phyloP scores from a whole-genome alignment of 2,797 vertebrate genomes.

The Eulemur rubriventer region DNA sequence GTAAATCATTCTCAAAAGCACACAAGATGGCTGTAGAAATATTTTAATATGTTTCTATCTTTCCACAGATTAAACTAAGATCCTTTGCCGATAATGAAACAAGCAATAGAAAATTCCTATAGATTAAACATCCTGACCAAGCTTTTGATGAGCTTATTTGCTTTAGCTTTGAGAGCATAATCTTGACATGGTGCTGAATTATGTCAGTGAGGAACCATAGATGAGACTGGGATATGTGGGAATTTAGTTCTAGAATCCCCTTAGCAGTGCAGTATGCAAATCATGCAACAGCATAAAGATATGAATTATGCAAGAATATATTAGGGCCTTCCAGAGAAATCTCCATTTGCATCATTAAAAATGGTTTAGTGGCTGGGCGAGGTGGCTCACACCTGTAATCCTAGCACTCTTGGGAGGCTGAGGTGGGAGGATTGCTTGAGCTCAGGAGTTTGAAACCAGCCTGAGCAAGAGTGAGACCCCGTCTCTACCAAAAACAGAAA shows the following conservation, averaged over 20 bases:
- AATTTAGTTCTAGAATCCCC: conserved; percentile 16
- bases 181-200: neutral
- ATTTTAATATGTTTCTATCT: neutral
- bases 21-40: conserved; percentile 13
- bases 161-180: neutral
- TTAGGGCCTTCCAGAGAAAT: neutral
- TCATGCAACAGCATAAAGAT: neutral
- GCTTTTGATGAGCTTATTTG: neutral
- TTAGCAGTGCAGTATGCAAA: neutral
- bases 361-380: neutral
- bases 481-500: no score
- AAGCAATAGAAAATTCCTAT: neutral
- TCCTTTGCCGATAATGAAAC: conserved; percentile 45
- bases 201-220: neutral
- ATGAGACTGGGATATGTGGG: neutral
- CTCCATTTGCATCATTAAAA: conserved; percentile 40
- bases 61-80: conserved; percentile 10
- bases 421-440: no score
- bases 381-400: no score
- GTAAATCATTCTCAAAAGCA: conserved; percentile 45
- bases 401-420: no score
- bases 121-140: conserved; percentile 4
- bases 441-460: no score
- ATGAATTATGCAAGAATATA: conserved; percentile 1
- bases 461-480: no score